Percentiles rank a stretch among this genome's conserved stretches.
Evolutionary conservation across 2,797 vertebrate genomes (phyloP).

Genomic region (Cygnus olor): DNA sequence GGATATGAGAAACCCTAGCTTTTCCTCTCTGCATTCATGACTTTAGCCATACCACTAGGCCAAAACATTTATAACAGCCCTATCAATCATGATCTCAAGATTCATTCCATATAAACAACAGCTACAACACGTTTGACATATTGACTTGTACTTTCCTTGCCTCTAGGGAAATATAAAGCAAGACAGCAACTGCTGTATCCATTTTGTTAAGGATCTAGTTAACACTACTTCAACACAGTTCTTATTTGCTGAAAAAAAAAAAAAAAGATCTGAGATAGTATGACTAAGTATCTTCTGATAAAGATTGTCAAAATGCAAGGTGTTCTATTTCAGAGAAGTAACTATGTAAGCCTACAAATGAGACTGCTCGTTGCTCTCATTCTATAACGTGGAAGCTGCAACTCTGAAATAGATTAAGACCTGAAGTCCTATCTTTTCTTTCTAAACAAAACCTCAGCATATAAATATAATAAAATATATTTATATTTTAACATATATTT

Average conservation of each 20-base stretch:
- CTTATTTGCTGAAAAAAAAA: rapidly evolving
- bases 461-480: too few species aligned
- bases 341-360: background rate
- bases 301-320: background rate
- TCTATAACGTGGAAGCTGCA: background rate
- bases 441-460: background rate
- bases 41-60: background rate
- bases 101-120: background rate
- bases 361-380: background rate
- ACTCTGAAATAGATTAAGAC: background rate
- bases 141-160: background rate
- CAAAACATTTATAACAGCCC: background rate
- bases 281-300: background rate
- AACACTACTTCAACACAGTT: background rate
- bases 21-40: background rate
- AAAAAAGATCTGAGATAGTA: background rate
- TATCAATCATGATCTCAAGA: constrained; percentile 4
- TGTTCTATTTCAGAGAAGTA: background rate
- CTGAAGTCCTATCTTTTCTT: background rate
- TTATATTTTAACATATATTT: too few species aligned
- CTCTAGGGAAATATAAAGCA: background rate
- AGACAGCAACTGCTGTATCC: background rate
- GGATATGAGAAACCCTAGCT: background rate
- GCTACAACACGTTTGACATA: background rate
- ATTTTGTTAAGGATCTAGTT: background rate